phyloP scores from a whole-genome alignment of 2,797 vertebrate species.

The Myiotriccus ornatus region DNA sequence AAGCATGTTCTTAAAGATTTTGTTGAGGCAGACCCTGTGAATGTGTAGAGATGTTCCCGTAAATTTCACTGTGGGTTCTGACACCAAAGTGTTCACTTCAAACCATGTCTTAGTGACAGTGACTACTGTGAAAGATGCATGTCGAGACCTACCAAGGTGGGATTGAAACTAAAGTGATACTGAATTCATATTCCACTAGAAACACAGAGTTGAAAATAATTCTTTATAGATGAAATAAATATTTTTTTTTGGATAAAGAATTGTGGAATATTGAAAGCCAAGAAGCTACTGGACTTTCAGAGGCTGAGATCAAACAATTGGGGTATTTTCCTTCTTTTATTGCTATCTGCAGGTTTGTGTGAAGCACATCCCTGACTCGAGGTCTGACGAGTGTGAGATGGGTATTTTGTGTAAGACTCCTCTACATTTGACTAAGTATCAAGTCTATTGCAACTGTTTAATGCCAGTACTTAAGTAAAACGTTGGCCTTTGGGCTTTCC shows the following conservation, averaged over 20 bases:
- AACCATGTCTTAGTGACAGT: background rate
- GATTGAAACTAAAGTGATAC: background rate
- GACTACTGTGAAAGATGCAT: background rate
- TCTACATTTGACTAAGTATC: background rate
- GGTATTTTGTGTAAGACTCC: background rate
- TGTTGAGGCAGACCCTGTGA: background rate
- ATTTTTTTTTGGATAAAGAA: background rate
- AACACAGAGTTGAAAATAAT: background rate
- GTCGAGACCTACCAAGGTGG: background rate
- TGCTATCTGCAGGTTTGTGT: background rate
- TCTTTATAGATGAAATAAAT: background rate
- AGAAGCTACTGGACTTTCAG: background rate
- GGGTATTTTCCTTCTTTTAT: background rate
- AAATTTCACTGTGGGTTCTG: background rate
- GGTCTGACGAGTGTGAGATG: background rate
- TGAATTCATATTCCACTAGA: background rate
- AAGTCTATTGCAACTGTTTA: background rate
- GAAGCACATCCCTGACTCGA: background rate
- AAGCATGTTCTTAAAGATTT: background rate
- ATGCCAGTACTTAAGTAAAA: background rate
- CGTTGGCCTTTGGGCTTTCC: background rate
- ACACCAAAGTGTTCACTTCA: background rate
- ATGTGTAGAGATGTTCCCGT: background rate
- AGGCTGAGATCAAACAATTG: background rate
- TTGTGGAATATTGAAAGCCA: background rate